Percentiles rank a stretch among this genome's conserved stretches.
Evolutionary conservation across 1,140 invertebrate genomes (phyloP).

Genomic region (Drosophila biarmipes): DNA sequence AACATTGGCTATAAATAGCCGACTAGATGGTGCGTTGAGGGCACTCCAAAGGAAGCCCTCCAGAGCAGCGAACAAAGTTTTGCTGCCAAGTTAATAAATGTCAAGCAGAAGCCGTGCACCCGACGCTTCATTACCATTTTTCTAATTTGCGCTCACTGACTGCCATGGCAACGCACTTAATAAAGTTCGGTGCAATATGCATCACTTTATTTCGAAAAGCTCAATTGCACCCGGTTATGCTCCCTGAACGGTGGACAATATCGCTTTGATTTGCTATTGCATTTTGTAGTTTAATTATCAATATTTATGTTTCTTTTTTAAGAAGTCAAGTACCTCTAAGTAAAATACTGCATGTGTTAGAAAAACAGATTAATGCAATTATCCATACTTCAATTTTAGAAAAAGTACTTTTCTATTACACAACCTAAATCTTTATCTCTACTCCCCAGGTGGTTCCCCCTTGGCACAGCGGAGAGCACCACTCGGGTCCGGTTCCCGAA

Average conservation of each 20-base stretch:
- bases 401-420: background rate
- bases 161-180: background rate
- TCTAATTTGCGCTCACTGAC: conserved; percentile 26
- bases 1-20: conserved; percentile 61
- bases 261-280: too few relatives aligned
- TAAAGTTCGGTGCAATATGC: background rate
- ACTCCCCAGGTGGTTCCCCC: conserved; percentile 74
- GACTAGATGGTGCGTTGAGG: conserved; percentile 22
- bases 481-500: conserved; percentile 69
- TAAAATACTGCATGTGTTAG: too few relatives aligned
- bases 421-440: too few relatives aligned
- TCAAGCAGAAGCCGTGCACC: conserved; percentile 23
- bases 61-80: conserved; percentile 14
- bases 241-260: too few relatives aligned
- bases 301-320: too few relatives aligned
- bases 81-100: conserved; percentile 44
- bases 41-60: conserved; percentile 33
- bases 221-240: too few relatives aligned
- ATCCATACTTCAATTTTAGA: background rate
- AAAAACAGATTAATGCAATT: background rate
- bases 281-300: too few relatives aligned
- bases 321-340: too few relatives aligned
- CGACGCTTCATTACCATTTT: conserved; percentile 25
- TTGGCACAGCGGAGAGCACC: conserved; percentile 76
- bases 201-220: background rate